phyloP scores from a whole-genome alignment of 1,140 invertebrate species.

The Papilio machaon region DNA sequence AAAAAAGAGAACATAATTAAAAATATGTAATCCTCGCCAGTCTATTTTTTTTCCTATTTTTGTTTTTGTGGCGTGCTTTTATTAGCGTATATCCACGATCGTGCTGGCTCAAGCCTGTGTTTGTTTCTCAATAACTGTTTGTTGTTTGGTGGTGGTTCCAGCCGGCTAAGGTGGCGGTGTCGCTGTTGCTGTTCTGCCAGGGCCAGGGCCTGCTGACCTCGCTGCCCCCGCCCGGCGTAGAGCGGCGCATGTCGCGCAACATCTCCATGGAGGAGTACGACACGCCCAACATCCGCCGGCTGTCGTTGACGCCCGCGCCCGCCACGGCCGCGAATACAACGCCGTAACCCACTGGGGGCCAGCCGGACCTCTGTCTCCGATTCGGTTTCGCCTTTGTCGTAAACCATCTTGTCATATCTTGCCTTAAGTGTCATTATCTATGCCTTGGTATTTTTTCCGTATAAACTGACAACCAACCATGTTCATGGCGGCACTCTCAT shows the following conservation, averaged over 20 bases:
- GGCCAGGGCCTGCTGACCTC: constrained; percentile 90
- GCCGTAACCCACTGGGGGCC: constrained; percentile 50
- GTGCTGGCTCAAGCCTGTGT: neutral
- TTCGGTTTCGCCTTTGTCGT: no score
- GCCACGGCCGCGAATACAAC: constrained; percentile 50
- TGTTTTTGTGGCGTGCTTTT: no score
- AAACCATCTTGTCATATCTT: no score
- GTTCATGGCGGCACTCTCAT: no score
- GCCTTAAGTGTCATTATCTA: no score
- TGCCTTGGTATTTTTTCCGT: no score
- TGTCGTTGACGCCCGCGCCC: constrained; percentile 84
- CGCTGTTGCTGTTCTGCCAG: constrained; percentile 91
- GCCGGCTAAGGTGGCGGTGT: constrained; percentile 91
- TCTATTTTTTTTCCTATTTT: no score
- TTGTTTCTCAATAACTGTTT: neutral
- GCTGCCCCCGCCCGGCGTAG: constrained; percentile 87
- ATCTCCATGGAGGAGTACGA: constrained; percentile 93
- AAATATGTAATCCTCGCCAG: no score
- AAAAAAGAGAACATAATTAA: no score
- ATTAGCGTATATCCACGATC: no score
- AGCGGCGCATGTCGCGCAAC: constrained; percentile 85
- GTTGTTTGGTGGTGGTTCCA: constrained; percentile 63
- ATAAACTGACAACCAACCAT: no score
- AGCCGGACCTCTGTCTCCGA: constrained; percentile 25
- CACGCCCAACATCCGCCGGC: constrained; percentile 88